phyloP scores from a whole-genome alignment of 53 echinoderm and acorn worm genomes.

The Hippasteria phrygiana region DNA sequence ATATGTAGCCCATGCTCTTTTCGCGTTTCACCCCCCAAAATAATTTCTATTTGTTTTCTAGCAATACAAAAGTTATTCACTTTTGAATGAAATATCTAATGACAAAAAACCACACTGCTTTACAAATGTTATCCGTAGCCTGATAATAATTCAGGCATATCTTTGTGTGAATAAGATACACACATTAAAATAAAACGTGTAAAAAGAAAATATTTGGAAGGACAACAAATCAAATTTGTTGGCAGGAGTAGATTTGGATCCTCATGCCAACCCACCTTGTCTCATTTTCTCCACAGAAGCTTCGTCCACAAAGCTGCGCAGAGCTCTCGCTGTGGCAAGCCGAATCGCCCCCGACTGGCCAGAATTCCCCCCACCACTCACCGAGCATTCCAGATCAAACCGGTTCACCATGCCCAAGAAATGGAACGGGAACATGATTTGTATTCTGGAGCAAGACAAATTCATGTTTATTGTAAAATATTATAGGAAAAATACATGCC shows the following conservation, averaged over 20 bases:
- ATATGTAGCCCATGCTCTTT: no score
- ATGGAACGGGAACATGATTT: conserved; percentile 92
- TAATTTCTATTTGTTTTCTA: no score
- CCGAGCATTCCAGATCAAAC: conserved; percentile 85
- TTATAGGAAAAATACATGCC: neutral
- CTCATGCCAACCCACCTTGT: conserved; percentile 70
- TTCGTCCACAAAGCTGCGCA: conserved; percentile 85
- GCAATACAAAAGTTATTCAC: no score
- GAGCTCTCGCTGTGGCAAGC: conserved; percentile 81
- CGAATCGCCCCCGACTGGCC: conserved; percentile 88
- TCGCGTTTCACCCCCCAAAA: no score
- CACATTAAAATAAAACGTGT: no score
- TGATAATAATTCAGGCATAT: no score
- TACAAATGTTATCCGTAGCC: no score
- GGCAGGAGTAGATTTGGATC: no score
- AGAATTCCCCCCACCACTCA: conserved; percentile 76
- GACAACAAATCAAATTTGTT: no score
- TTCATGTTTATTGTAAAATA: neutral
- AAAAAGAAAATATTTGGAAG: neutral
- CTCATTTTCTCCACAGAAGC: conserved; percentile 86
- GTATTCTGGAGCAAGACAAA: conserved; percentile 65
- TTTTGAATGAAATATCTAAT: no score
- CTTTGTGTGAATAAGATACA: no score
- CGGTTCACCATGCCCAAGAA: conserved; percentile 84
- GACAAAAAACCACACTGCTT: no score